Evolutionary conservation across 2,113 vertebrate species (phyloP).

Genomic region (Megaleporinus macrocephalus): DNA sequence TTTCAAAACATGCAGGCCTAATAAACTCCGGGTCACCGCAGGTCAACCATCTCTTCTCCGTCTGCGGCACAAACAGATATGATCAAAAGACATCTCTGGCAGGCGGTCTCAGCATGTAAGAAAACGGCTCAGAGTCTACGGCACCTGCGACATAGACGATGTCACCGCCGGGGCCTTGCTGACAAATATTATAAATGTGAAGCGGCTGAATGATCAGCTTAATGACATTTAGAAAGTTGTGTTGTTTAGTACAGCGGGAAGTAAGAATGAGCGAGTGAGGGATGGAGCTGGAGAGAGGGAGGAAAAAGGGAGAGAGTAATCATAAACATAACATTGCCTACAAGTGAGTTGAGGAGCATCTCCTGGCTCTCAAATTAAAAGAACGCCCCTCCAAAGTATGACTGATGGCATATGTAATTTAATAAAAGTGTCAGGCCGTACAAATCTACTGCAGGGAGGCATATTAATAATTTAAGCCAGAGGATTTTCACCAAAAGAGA

Average conservation of each 20-base stretch:
- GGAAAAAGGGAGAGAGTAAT: neutral
- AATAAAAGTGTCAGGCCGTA: conserved; percentile 75
- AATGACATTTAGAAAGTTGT: conserved; percentile 23
- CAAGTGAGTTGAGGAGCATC: conserved; percentile 40
- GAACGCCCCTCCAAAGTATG: conserved; percentile 55
- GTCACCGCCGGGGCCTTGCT: neutral
- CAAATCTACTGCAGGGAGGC: conserved; percentile 69
- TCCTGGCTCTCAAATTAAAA: conserved; percentile 62
- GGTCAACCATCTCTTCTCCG: conserved; percentile 62
- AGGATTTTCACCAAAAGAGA: conserved; percentile 63
- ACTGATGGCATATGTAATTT: conserved; percentile 70
- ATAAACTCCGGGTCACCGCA: conserved; percentile 56
- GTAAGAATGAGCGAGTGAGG: neutral
- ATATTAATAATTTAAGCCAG: conserved; percentile 78
- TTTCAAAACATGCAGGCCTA: conserved; percentile 61
- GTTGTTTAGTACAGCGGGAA: neutral
- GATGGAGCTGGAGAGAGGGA: neutral
- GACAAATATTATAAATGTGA: conserved; percentile 16
- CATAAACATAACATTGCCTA: conserved; percentile 16
- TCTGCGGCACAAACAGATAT: conserved; percentile 56
- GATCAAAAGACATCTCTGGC: conserved; percentile 53
- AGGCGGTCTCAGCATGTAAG: neutral
- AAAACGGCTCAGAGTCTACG: conserved; percentile 7
- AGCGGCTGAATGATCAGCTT: conserved; percentile 6
- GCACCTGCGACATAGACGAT: conserved; percentile 4